Base-by-base conservation (phyloP, 30 jellyfish, hydroid and myxozoan genomes). In the Mastigias papua region DNA sequence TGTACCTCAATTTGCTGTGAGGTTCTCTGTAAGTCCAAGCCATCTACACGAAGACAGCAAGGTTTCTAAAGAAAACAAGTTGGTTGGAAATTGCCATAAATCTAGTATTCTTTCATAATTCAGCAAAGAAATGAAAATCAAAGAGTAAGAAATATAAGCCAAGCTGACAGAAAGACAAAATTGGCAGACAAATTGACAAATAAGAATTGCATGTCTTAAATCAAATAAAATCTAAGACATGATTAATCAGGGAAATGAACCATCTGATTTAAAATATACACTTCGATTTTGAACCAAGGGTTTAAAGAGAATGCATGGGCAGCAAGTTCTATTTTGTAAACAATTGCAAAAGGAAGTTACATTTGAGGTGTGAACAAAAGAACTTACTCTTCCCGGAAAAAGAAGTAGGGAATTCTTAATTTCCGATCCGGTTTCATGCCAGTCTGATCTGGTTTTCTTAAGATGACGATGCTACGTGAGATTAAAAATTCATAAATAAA, bases 381-480 rank as follows among this genome's bases (percentile, higher is more conserved):
- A 1, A 31, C 81, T 46, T 46, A 69, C 81, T 31, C 30, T 69
- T 69, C 81, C 81, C 28, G 81, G 81, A 22, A 69, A 69, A 5
- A 28, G 62, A 13, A 69, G 62, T 0, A 69, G 81, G 25, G 27
- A 19, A 28, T 69, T 20, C 7, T 31, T 2, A 60, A 27, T 69
- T 32, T 6, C 54, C 26, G 22, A 11, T 25, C 54, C 81, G 11
- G 32, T 48, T 30, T 69, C 62, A 20, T 28, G 22, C 49, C 30
- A 69, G 8, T 28, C 49, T 48, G 81, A 28, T 69, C 81, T 69
- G 19, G 62, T 30, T 26, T 37, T 37, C 11, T 69, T 22, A 22
- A 28, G 54, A 22, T 69, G 62, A 23, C 54, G 62, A 69, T 28
- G 81, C 81, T 69, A 48, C 23, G 15, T 26, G 34, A 17, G 9